phyloP scores from a whole-genome alignment of 64 coral and sea anemone species.

The Montipora cactus region DNA sequence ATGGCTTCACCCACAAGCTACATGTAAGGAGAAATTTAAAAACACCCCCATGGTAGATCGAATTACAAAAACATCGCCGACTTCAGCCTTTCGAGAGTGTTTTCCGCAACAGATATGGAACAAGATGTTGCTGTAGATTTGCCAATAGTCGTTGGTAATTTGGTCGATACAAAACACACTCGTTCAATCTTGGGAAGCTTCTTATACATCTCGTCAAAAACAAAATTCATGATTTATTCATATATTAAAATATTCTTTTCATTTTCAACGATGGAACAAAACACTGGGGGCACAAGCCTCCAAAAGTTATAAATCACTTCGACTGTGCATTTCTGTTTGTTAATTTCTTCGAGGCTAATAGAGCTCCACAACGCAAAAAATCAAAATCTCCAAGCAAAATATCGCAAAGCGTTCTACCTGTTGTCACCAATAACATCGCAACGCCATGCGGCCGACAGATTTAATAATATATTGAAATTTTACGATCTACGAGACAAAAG shows the following conservation, averaged over 20 bases:
- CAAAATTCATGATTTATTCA: constrained; percentile 46
- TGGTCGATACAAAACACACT: not conserved
- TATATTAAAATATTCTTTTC: constrained; percentile 50
- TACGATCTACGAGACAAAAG: constrained; percentile 26
- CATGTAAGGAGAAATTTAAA: constrained; percentile 52
- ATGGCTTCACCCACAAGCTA: constrained; percentile 43
- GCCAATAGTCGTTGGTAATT: not conserved
- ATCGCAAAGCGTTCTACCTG: constrained; percentile 8
- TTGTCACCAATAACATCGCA: constrained; percentile 22
- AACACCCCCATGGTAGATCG: constrained; percentile 40
- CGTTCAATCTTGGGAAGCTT: not conserved
- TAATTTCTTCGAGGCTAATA: not conserved
- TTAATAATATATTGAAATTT: constrained; percentile 70
- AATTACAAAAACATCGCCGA: constrained; percentile 43
- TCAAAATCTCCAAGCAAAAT: constrained; percentile 2
- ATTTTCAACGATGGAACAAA: constrained; percentile 16
- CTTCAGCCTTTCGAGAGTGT: too few relatives aligned
- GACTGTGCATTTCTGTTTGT: not conserved
- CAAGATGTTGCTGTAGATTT: not conserved
- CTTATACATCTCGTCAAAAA: constrained; percentile 34
- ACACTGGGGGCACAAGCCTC: not conserved
- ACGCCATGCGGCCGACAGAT: constrained; percentile 38
- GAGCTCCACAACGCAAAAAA: not conserved
- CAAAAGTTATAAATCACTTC: constrained; percentile 24
- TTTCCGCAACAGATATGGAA: constrained; percentile 5